phyloP scores from a whole-genome alignment of 2,797 vertebrate genomes.

The Centroberyx gerrardi region DNA sequence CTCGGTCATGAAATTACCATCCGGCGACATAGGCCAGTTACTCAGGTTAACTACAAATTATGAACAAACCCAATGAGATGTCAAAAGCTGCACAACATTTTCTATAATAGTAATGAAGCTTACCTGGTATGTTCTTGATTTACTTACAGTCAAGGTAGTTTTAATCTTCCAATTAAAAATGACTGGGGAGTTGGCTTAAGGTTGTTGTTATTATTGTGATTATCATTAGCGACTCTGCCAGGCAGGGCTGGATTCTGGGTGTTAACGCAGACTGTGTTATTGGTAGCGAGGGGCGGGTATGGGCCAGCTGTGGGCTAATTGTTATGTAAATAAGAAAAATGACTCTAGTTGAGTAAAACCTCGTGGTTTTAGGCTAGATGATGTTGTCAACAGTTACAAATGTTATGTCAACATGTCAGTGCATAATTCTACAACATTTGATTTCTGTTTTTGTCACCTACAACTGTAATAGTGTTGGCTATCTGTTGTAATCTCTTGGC shows the following conservation, averaged over 20 bases:
- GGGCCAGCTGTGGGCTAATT: conserved; percentile 34
- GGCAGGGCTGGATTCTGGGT: conserved; percentile 7
- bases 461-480: not conserved
- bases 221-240: conserved; percentile 20
- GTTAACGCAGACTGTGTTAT: not conserved
- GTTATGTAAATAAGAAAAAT: not conserved
- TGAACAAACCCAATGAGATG: conserved; percentile 2
- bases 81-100: conserved; percentile 9
- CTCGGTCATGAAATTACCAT: not conserved
- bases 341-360: conserved; percentile 13
- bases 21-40: too few species aligned
- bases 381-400: not conserved
- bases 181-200: not conserved
- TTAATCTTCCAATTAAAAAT: conserved; percentile 2
- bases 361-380: conserved; percentile 2
- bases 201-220: conserved; percentile 25
- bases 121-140: conserved; percentile 9
- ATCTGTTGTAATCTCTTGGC: not conserved
- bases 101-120: not conserved
- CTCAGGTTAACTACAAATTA: too few species aligned
- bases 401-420: conserved; percentile 6
- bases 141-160: not conserved
- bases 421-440: not conserved
- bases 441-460: too few species aligned
- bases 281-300: not conserved